Conservation (phyloP, 1,140 invertebrate genomes). For the Drosophila mauritiana region DNA sequence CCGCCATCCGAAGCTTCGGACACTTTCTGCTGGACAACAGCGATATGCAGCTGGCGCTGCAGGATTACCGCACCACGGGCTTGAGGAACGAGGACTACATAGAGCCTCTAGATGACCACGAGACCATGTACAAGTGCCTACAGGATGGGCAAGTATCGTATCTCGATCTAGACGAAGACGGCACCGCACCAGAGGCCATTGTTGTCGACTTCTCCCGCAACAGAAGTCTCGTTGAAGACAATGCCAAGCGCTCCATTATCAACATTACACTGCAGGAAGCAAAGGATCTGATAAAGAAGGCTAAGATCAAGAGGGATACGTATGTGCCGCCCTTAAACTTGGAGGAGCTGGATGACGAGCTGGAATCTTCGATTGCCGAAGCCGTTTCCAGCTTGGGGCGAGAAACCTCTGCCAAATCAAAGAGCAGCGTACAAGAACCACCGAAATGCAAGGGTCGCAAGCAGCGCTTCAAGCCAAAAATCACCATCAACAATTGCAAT, state of each 20-base stretch:
- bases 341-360: slow-evolving; percentile 77
- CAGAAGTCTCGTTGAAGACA: slow-evolving; percentile 69
- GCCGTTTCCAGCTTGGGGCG: slow-evolving; percentile 74
- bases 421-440: slow-evolving; percentile 34
- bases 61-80: slow-evolving; percentile 59
- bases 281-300: slow-evolving; percentile 71
- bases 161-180: slow-evolving; percentile 56
- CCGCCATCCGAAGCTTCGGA: slow-evolving; percentile 85
- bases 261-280: slow-evolving; percentile 81
- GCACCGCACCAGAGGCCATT: slow-evolving; percentile 84
- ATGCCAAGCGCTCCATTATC: slow-evolving; percentile 77
- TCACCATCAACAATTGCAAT: slow-evolving; percentile 84
- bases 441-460: slow-evolving; percentile 55
- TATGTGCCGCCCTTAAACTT: slow-evolving; percentile 72
- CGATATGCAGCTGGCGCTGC: slow-evolving; percentile 72
- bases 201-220: slow-evolving; percentile 86
- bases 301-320: slow-evolving; percentile 60
- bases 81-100: slow-evolving; percentile 81
- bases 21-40: slow-evolving; percentile 84
- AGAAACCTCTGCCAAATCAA: slow-evolving; percentile 48
- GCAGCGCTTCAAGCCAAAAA: slow-evolving; percentile 77
- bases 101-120: slow-evolving; percentile 77
- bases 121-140: slow-evolving; percentile 85
- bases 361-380: slow-evolving; percentile 80
- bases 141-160: slow-evolving; percentile 55